Evolutionary conservation across 2,888 invertebrate genomes (phyloP), one percentile per base, ranked within the genome.

Genomic region (Cephus pygmeus): DNA sequence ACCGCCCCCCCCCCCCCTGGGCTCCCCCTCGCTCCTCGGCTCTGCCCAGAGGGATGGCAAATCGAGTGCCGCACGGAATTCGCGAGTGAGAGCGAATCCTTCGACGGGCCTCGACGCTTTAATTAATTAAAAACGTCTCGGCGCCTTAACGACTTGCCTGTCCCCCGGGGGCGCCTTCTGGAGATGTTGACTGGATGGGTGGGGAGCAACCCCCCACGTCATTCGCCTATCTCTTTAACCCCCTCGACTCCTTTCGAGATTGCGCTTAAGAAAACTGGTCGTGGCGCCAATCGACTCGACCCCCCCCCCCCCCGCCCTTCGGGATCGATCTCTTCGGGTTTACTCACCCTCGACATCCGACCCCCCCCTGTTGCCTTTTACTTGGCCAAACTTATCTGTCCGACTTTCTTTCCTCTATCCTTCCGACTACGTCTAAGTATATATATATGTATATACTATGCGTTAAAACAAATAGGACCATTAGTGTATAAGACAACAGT

Each of bases 121-220:
- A 87, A 87, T 87, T 87, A 87, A 87, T 87, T 87, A 87, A 87
- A 87, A 87, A 87, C 87, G 87, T 84, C 84, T 79, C 83, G 82
- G 82, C 81, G 79, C 80, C 79, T 85, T 85, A 83, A 84, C 83
- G 82, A 84, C 83, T 84, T 82, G 83, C 77, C 75, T 73, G 79
- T 78, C 79, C 80, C 80, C 33, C 71, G 15, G 15, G 40, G 40
- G 40, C 40, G 40, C 40, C 40, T 40, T 15, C 40, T 40, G 15
- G 40, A 40, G 15, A 40, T 40, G 40, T 15, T 40, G 40, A 15
- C 40, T 40, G 40, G 15, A 15, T 4, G 40, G 40, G 40, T 15
- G 15, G 40, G 15, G 15, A 15, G 6, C 40, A 15, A 40, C 6
- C 12, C 12, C 35, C 15, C 15, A 15, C 40, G 15, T 40, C 40